These are phyloP conservation scores for Euzophera pinguis DNA, from an alignment of 2,888 invertebrate genomes.

Conservation along the genomic window DNA sequence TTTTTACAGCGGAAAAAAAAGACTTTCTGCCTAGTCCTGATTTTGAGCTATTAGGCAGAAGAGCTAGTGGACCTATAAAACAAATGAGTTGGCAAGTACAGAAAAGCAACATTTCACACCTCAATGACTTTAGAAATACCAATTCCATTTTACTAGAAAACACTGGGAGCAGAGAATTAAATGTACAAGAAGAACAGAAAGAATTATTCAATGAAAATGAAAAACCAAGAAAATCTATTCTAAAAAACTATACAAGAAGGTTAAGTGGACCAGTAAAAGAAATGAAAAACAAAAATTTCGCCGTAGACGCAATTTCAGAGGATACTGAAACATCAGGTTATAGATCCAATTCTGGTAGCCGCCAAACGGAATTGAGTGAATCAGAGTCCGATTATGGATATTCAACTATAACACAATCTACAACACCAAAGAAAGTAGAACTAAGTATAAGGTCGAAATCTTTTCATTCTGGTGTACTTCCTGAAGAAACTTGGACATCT, in stretches of 20 bases:
- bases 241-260: constrained; percentile 48
- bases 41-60: constrained; percentile 27
- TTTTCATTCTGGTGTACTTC: constrained; percentile 67
- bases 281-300: constrained; percentile 28
- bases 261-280: constrained; percentile 43
- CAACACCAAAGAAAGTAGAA: constrained; percentile 79
- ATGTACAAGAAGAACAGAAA: constrained; percentile 29
- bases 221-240: constrained; percentile 58
- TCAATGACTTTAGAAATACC: constrained; percentile 33
- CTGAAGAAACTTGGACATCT: constrained; percentile 72
- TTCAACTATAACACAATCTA: constrained; percentile 79
- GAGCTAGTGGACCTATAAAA: constrained; percentile 53
- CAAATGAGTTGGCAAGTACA: constrained; percentile 42
- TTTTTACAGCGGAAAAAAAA: background rate
- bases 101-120: constrained; percentile 45
- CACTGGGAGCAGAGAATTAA: constrained; percentile 26
- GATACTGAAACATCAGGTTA: constrained; percentile 79
- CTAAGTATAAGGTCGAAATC: constrained; percentile 55
- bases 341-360: constrained; percentile 68
- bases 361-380: constrained; percentile 66
- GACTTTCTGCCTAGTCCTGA: background rate
- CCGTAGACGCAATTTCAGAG: constrained; percentile 46
- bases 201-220: constrained; percentile 30
- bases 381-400: constrained; percentile 82
- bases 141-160: constrained; percentile 40